These are phyloP conservation scores for Julus scanicus DNA, from an alignment of 2,888 invertebrate species.

Conservation along the genomic window DNA sequence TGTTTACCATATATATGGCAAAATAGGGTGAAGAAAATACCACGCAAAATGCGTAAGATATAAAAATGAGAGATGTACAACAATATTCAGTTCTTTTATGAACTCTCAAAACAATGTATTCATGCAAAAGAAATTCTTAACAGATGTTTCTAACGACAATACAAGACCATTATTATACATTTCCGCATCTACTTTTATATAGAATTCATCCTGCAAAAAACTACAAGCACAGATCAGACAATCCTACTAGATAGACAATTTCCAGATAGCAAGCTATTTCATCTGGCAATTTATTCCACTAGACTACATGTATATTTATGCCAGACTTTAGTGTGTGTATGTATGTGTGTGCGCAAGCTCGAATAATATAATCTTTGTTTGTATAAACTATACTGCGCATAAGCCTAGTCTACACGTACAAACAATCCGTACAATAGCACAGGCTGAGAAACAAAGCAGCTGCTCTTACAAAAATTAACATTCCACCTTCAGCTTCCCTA, in stretches of 20 bases:
- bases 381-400: conserved; percentile 12
- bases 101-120: conserved; percentile 43
- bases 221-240: conserved; percentile 35
- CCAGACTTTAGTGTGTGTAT: not conserved
- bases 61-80: not conserved
- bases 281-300: conserved; percentile 43
- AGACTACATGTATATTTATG: conserved; percentile 40
- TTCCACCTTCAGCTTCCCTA: conserved; percentile 1
- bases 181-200: conserved; percentile 14
- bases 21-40: not conserved
- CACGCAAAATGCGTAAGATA: not conserved
- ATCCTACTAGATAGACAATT: not conserved
- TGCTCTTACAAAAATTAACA: conserved; percentile 12
- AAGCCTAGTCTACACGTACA: conserved; percentile 19
- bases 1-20: not conserved
- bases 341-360: conserved; percentile 26
- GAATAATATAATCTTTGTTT: conserved; percentile 37
- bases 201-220: not conserved
- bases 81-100: not conserved
- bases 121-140: conserved; percentile 44
- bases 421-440: conserved; percentile 17
- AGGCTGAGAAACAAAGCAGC: conserved; percentile 13
- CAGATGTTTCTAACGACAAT: conserved; percentile 45
- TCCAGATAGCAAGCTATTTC: conserved; percentile 38
- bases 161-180: conserved; percentile 25